phyloP scores from a whole-genome alignment of 2,797 vertebrate genomes.

The Hippopotamyrus pictus region DNA sequence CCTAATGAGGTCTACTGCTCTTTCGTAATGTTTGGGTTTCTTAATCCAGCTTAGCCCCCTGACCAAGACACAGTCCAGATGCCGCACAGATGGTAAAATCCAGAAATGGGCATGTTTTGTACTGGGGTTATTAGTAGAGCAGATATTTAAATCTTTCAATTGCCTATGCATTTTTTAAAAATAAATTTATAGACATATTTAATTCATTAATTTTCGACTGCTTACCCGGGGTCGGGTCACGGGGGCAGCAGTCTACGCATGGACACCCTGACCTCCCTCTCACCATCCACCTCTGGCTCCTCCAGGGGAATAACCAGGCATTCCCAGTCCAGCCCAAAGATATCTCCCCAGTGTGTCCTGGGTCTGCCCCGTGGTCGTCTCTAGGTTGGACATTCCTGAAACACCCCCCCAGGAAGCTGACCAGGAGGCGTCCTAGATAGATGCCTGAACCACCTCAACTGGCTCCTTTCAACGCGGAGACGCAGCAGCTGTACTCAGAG shows the following conservation, averaged over 20 bases:
- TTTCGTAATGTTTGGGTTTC: neutral
- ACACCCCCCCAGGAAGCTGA: neutral
- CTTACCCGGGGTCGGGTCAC: neutral
- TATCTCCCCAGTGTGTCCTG: neutral
- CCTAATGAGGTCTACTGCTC: neutral
- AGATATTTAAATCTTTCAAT: neutral
- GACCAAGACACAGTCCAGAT: constrained; percentile 40
- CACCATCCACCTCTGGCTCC: neutral
- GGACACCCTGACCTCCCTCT: neutral
- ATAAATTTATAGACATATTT: neutral
- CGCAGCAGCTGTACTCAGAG: neutral
- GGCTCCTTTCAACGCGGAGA: neutral
- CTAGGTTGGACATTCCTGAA: neutral
- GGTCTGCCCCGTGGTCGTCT: neutral
- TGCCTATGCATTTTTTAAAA: neutral
- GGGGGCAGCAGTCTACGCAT: neutral
- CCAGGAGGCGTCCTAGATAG: neutral
- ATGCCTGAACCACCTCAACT: neutral
- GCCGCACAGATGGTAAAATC: constrained; percentile 3
- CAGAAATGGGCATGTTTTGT: neutral
- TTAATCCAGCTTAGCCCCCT: neutral
- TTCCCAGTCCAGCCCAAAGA: neutral
- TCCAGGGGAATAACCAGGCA: neutral
- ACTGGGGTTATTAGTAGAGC: neutral
- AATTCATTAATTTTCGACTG: neutral